Evolutionary conservation across 2,888 invertebrate genomes (phyloP).

Genomic region (Encarsia formosa): DNA sequence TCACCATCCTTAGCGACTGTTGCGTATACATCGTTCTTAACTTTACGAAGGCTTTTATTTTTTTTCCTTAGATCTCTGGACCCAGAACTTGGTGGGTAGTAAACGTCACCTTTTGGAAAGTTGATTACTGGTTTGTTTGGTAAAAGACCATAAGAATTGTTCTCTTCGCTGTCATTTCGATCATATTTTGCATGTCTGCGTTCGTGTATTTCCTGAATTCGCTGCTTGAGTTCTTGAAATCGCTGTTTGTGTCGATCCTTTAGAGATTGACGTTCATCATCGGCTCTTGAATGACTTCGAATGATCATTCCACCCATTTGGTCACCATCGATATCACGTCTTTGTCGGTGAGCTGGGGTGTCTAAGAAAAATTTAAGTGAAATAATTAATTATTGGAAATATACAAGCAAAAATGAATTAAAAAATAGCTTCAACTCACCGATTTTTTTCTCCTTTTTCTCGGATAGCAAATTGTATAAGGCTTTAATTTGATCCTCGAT

Average conservation of each 20-base stretch:
- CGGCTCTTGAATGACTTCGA: too few species aligned
- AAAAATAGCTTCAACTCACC: background rate
- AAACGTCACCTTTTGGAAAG: slow-evolving; percentile 37
- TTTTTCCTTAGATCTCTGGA: too few species aligned
- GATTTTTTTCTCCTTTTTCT: slow-evolving; percentile 19
- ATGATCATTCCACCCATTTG: too few species aligned
- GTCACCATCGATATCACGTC: slow-evolving; percentile 24
- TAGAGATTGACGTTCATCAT: too few species aligned
- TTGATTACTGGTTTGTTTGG: slow-evolving; percentile 26
- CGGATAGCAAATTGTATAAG: slow-evolving; percentile 28
- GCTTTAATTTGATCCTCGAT: slow-evolving; percentile 31
- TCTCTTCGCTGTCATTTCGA: slow-evolving; percentile 33
- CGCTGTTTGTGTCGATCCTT: too few species aligned
- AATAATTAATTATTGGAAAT: background rate
- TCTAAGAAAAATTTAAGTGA: background rate
- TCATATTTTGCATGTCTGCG: background rate
- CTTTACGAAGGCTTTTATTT: too few species aligned
- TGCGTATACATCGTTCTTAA: too few species aligned
- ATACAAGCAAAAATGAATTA: background rate
- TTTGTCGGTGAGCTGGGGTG: background rate
- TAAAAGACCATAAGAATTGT: slow-evolving; percentile 37
- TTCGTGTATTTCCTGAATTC: slow-evolving; percentile 7
- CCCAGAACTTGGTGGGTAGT: slow-evolving; percentile 22
- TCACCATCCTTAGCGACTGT: too few species aligned
- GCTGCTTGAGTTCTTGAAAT: too few species aligned